A percentile compares a stretch with the other conserved stretches of the same genome.
Conservation (phyloP, 2,797 vertebrate species). For the Buceros bicornis region DNA sequence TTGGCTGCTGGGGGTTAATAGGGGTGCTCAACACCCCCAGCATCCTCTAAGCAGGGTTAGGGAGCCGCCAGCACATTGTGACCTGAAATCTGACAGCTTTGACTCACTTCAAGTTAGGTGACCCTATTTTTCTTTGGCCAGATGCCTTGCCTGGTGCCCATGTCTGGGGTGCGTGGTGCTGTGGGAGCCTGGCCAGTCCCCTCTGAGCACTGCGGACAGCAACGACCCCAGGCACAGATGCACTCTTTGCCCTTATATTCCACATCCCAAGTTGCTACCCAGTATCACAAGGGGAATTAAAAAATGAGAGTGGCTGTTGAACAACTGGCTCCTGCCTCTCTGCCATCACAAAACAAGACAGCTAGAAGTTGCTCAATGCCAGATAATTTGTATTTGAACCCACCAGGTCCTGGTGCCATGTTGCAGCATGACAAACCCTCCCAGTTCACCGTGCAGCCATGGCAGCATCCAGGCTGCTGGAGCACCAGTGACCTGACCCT, state of each 20-base stretch:
- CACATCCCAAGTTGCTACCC: background rate
- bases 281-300: background rate
- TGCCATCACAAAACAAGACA: background rate
- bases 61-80: slow-evolving; percentile 55
- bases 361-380: background rate
- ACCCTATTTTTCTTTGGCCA: background rate
- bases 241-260: background rate
- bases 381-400: background rate
- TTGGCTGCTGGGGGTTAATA: slow-evolving; percentile 60
- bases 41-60: slow-evolving; percentile 32
- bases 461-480: background rate
- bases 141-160: background rate
- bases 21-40: slow-evolving; percentile 58
- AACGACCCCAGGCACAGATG: background rate
- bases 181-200: background rate
- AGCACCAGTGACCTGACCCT: background rate
- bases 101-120: slow-evolving; percentile 20
- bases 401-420: background rate
- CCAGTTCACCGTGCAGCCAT: background rate
- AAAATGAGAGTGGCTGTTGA: background rate
- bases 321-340: accelerated
- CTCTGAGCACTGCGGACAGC: background rate
- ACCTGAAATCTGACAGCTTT: slow-evolving; percentile 61
- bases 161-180: background rate
- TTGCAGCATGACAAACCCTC: background rate